Evolutionary conservation across 1,140 invertebrate genomes (phyloP), one percentile per base, ranked within the genome.

Genomic region (Cherax destructor): DNA sequence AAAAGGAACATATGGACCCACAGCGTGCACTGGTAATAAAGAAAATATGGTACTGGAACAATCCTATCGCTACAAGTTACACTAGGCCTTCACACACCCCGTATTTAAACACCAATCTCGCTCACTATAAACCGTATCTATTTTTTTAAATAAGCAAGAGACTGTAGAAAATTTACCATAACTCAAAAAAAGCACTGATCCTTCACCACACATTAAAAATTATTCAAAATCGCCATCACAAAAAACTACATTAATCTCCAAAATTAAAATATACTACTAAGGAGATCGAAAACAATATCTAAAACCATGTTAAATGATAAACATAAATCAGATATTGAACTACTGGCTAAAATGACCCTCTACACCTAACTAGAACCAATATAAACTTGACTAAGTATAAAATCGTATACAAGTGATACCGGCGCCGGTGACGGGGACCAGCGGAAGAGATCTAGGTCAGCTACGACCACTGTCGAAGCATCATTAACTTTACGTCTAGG

Each of bases 401-500:
- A 88, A 88, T 88, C 86, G 86, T 88, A 88, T 88, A 88, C 86
- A 88, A 88, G 59, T 83, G 86, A 88, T 81, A 88, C 74, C 79
- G 16, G 56, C 56, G 50, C 50, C 9, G 3, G 81, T 59, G 30
- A 47, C 81, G 52, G 47, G 59, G 81, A 24, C 79, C 13, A 59
- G 49, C 50, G 50, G 86, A 49, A 88, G 86, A 88, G 86, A 88
- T 88, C 86, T 88, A 86, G 81, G 50, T 76, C 85, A 72, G 76
- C 72, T 50, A 21, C 52, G 50, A 41, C 65, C 6, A 52, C 41
- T 6, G 24, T 13, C 49, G 49, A n/a, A 47, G 50, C 47, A 11
- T 83, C 83, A 72, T 72, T 72, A 85, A 85, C 69, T 69, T 69
- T 85, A 85, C 61, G 61, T 85, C 83, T 85, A 85, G 83, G 83